Percentiles rank a stretch among this genome's conserved stretches.
Conservation (phyloP, 2,797 vertebrate species). For the Myiothlypis coronata region DNA sequence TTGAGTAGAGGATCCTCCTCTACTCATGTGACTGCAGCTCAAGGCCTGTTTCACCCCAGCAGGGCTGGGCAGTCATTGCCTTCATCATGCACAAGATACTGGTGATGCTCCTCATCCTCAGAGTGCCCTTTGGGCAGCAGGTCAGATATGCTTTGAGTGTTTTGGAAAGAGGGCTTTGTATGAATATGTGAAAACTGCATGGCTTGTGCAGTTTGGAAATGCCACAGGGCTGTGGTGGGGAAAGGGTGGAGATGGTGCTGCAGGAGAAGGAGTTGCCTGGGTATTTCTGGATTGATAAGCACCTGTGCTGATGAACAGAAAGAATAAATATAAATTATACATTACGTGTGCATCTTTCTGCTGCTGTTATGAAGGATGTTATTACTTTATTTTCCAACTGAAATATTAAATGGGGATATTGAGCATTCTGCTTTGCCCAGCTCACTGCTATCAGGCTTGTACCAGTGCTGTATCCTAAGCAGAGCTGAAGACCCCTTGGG, state of each 20-base stretch:
- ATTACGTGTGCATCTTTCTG: background rate
- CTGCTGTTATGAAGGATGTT: background rate
- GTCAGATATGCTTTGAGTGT: background rate
- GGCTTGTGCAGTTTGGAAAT: background rate
- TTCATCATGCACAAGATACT: background rate
- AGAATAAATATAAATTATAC: background rate
- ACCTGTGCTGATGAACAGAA: background rate
- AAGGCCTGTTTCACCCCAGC: background rate
- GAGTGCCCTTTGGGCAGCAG: background rate
- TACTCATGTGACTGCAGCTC: background rate
- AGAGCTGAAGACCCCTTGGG: background rate
- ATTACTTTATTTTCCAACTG: slow-evolving; percentile 4
- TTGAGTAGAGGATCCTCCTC: background rate
- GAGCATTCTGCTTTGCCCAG: background rate
- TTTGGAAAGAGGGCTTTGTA: background rate
- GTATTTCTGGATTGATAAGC: background rate
- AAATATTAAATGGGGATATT: background rate
- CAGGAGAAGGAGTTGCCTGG: background rate
- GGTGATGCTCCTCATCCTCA: background rate
- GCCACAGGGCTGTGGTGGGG: background rate
- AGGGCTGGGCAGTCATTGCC: accelerated
- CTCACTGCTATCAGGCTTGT: background rate
- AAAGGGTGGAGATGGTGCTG: background rate
- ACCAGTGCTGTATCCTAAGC: background rate
- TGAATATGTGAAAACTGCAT: background rate